phyloP scores from a whole-genome alignment of 2,888 invertebrate genomes.

The Brachycybe producta region DNA sequence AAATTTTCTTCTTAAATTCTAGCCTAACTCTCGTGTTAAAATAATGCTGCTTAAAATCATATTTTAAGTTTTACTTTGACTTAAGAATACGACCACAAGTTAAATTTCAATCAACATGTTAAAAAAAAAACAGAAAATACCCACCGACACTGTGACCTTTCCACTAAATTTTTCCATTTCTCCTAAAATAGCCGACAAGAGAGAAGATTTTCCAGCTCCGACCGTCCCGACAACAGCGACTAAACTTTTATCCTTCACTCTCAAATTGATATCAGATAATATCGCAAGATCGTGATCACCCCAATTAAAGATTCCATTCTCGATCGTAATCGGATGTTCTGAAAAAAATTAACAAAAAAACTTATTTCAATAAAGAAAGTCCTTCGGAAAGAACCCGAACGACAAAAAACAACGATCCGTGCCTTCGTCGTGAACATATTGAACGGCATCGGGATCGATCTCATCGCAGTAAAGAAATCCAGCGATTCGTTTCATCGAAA shows the following conservation, averaged over 20 bases:
- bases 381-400: too few relatives aligned
- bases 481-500: constrained; percentile 37
- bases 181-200: constrained; percentile 39
- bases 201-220: constrained; percentile 39
- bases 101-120: too few relatives aligned
- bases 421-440: constrained; percentile 10
- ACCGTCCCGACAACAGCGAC: constrained; percentile 39
- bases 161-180: constrained; percentile 36
- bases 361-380: neutral
- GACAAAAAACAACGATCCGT: neutral
- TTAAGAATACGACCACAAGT: too few relatives aligned
- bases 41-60: too few relatives aligned
- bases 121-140: neutral
- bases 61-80: too few relatives aligned
- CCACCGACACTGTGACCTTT: constrained; percentile 23
- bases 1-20: too few relatives aligned
- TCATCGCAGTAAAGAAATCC: constrained; percentile 36
- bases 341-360: constrained; percentile 30
- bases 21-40: too few relatives aligned
- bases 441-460: constrained; percentile 27
- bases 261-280: constrained; percentile 38
- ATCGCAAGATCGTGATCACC: constrained; percentile 44
- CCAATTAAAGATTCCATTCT: constrained; percentile 83
- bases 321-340: constrained; percentile 68
- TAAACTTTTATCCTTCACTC: constrained; percentile 30